Evolutionary conservation across 2,888 invertebrate species (phyloP).

Genomic region (Cremastobaeus sp.): DNA sequence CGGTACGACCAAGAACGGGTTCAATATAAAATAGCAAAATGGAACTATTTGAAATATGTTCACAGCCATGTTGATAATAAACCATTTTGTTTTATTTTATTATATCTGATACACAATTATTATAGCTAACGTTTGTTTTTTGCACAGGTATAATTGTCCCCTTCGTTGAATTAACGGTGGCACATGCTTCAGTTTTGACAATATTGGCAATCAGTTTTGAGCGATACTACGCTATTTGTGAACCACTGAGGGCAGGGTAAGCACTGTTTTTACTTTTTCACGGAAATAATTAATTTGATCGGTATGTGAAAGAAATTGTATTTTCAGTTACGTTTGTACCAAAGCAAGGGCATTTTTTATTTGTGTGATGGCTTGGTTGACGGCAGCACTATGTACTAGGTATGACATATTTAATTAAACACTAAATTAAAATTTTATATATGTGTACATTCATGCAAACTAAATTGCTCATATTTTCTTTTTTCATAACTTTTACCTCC

Average conservation of each 20-base stretch:
- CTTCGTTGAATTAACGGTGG: slow-evolving; percentile 93
- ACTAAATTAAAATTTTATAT: neutral
- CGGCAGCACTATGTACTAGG: slow-evolving; percentile 92
- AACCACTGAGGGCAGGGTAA: slow-evolving; percentile 89
- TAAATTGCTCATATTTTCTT: slow-evolving; percentile 25
- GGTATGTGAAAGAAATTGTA: no score
- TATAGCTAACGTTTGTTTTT: slow-evolving; percentile 7
- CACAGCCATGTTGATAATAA: no score
- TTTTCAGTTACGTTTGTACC: slow-evolving; percentile 86
- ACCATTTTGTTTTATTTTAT: no score
- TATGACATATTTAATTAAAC: slow-evolving; percentile 78
- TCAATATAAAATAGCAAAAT: no score
- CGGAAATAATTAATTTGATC: no score
- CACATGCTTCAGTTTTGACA: slow-evolving; percentile 94
- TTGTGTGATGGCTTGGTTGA: slow-evolving; percentile 89
- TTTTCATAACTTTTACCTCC: neutral
- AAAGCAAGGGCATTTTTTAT: slow-evolving; percentile 90
- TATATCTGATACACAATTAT: no score
- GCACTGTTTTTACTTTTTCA: no score
- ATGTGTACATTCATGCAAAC: slow-evolving; percentile 5
- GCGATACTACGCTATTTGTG: slow-evolving; percentile 93
- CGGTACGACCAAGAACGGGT: no score
- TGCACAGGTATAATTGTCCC: slow-evolving; percentile 92
- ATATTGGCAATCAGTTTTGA: slow-evolving; percentile 96
- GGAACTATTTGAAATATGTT: no score